phyloP scores from a whole-genome alignment of 2,797 vertebrate species.

The Melanotaenia parkinsoni region DNA sequence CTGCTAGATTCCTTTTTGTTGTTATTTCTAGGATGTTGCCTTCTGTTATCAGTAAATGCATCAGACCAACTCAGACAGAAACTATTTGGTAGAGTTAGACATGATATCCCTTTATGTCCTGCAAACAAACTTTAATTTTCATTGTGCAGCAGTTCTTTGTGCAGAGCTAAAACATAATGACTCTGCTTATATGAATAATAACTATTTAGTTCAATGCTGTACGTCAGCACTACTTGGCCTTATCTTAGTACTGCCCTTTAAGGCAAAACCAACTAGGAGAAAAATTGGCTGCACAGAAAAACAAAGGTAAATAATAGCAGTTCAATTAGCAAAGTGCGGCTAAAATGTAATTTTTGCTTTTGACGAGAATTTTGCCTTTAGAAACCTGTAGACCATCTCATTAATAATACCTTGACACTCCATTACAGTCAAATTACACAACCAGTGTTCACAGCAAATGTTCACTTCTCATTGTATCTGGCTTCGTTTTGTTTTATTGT shows the following conservation, averaged over 20 bases:
- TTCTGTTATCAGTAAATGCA: not conserved
- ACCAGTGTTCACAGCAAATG: slow-evolving; percentile 53
- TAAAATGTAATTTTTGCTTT: slow-evolving; percentile 44
- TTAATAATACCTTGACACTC: slow-evolving; percentile 67
- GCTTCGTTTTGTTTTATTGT: slow-evolving; percentile 55
- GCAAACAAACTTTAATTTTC: slow-evolving; percentile 11
- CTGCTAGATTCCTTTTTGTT: not conserved
- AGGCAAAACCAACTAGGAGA: slow-evolving; percentile 10
- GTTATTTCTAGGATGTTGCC: not conserved
- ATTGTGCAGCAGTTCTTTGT: slow-evolving; percentile 19
- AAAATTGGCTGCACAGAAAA: slow-evolving; percentile 13
- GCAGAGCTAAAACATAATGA: slow-evolving; percentile 21
- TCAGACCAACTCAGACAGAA: not conserved
- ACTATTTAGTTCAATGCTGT: slow-evolving; percentile 23
- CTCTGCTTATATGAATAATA: slow-evolving; percentile 22
- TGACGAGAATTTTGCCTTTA: slow-evolving; percentile 36
- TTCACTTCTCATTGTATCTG: slow-evolving; percentile 52
- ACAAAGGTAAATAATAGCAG: slow-evolving; percentile 54
- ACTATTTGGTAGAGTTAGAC: not conserved
- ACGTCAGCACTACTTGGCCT: slow-evolving; percentile 24
- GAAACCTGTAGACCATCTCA: slow-evolving; percentile 52
- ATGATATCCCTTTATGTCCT: slow-evolving; percentile 11
- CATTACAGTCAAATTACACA: slow-evolving; percentile 74
- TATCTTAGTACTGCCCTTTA: slow-evolving; percentile 28
- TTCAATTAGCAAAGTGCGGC: slow-evolving; percentile 38